These are phyloP conservation scores for Tiaroga cobitis DNA, from an alignment of 2,797 vertebrate genomes.

Conservation along the genomic window DNA sequence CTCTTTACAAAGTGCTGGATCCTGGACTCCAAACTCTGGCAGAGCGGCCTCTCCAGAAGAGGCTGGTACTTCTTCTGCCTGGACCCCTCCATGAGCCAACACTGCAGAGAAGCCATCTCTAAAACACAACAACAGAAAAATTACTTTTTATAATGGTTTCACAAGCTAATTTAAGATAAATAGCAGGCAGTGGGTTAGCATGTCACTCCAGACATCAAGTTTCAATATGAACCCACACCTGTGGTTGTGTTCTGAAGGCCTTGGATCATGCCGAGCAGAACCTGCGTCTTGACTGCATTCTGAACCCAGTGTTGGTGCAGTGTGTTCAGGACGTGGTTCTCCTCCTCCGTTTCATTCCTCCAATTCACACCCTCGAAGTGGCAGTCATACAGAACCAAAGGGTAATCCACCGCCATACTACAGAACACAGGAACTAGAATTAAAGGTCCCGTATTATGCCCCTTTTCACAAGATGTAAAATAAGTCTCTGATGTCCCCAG, in stretches of 20 bases:
- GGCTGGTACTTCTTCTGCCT: slow-evolving; percentile 85
- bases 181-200: background rate
- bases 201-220: background rate
- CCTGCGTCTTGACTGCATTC: slow-evolving; percentile 82
- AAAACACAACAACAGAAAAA: background rate
- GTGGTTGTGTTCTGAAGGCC: slow-evolving; percentile 78
- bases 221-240: slow-evolving; percentile 25
- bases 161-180: background rate
- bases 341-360: slow-evolving; percentile 81
- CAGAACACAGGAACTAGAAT: background rate
- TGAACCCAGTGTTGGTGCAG: slow-evolving; percentile 91
- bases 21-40: slow-evolving; percentile 90
- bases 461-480: too few relatives aligned
- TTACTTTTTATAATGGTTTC: background rate
- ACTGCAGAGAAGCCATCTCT: slow-evolving; percentile 61
- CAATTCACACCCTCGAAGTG: slow-evolving; percentile 86
- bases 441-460: too few relatives aligned
- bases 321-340: slow-evolving; percentile 72
- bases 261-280: slow-evolving; percentile 84
- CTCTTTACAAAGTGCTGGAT: slow-evolving; percentile 89
- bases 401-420: slow-evolving; percentile 96
- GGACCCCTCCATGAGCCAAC: slow-evolving; percentile 86
- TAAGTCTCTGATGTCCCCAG: too few relatives aligned
- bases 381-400: slow-evolving; percentile 90
- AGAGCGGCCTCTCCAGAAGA: slow-evolving; percentile 86